Evolutionary conservation across 2,888 invertebrate genomes (phyloP), one percentile per base, ranked within the genome.

Genomic region (Heliconius sara): DNA sequence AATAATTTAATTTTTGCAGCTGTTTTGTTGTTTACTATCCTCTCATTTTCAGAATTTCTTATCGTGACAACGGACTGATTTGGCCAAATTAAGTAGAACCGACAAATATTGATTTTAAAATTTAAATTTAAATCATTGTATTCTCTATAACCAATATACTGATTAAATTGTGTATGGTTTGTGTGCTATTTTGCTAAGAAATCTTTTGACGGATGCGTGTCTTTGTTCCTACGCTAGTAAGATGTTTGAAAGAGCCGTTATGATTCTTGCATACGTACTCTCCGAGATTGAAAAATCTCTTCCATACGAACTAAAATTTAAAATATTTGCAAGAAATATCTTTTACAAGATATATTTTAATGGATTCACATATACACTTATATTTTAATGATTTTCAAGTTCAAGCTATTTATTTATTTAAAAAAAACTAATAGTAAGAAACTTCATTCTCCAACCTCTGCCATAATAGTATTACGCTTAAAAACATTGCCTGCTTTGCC

Each of bases 171-270:
- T 39, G 63, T 25, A 75, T 65, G 9, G 25, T 34, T 47, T 47
- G 63, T 5, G 16, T 70, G 60, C 47, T 52, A 68, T 70, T 78
- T 67, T 67, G 16, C 70, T 72, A 9, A 63, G 77, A 76, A 79
- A 78, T 78, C 79, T 78, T 77, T 80, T 75, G 78, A 78, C 67
- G 75, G 66, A 78, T 75, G 74, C 74, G 80, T 80, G 39, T 80
- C 76, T 76, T 80, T 82, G 81, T 82, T 77, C 77, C 74, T 74
- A 12, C 27, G 25, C 27, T 75, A 70, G 77, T 80, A 77, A 60
- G 71, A 79, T 77, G 71, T 79, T 77, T 79, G 78, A 74, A 79
- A 80, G 74, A 79, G 68, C 72, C 74, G 78, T 78, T 76, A 76
- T 76, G 43, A 65, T 75, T 75, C 39, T 27, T 39, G 27, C 65